phyloP scores from a whole-genome alignment of 2,888 invertebrate genomes.

The Linnaemya tessellans region DNA sequence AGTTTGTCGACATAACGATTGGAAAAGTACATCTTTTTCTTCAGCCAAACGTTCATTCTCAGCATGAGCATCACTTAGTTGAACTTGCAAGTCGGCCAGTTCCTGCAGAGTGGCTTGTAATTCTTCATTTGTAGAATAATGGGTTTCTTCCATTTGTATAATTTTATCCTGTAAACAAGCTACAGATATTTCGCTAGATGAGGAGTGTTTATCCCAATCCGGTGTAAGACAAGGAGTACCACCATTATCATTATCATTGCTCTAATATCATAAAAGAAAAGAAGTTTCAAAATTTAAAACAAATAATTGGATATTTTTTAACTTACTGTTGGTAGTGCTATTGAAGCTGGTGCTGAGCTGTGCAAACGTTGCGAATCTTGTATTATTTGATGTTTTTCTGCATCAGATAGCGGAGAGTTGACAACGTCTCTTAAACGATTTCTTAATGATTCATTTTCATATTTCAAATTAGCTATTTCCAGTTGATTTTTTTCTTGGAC shows the following conservation, averaged over 20 bases:
- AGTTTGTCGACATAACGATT: conserved; percentile 95
- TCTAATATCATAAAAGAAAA: conserved; percentile 29
- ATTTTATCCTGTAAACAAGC: conserved; percentile 97
- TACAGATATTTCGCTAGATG: conserved; percentile 94
- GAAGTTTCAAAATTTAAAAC: not conserved
- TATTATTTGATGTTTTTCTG: conserved; percentile 91
- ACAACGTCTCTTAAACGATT: conserved; percentile 90
- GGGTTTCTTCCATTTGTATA: conserved; percentile 85
- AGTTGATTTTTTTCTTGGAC: conserved; percentile 82
- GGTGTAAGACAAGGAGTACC: conserved; percentile 89
- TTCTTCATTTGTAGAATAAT: conserved; percentile 93
- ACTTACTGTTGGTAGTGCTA: conserved; percentile 84
- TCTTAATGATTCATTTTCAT: conserved; percentile 90
- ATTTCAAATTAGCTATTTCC: conserved; percentile 86
- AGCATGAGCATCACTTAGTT: conserved; percentile 92
- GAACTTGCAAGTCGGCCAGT: conserved; percentile 93
- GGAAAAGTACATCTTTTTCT: conserved; percentile 94
- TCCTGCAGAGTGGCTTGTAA: conserved; percentile 97
- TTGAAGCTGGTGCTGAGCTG: conserved; percentile 92
- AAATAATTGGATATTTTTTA: not conserved
- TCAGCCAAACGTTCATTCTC: conserved; percentile 94
- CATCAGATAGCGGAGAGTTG: conserved; percentile 92
- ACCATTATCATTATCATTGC: conserved; percentile 79
- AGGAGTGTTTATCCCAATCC: conserved; percentile 96
- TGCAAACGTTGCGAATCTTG: conserved; percentile 89